Base-by-base conservation (phyloP, 23 tunicate species). In the Diplosoma virens region DNA sequence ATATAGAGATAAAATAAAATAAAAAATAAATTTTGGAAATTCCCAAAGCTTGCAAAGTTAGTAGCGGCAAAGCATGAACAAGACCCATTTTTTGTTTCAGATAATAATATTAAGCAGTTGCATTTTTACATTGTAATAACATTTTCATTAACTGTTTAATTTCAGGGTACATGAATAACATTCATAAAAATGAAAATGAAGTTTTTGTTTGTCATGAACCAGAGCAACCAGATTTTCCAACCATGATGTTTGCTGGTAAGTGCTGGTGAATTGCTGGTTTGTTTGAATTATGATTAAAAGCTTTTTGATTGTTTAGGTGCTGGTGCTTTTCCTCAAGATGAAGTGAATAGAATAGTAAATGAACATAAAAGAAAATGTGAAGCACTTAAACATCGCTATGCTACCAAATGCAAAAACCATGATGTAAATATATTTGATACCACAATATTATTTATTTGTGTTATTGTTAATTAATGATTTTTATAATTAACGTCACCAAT, bases 171-270 rank as follows among this genome's bases (percentile, higher is more conserved):
- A 11, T 85, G 23, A 31, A 79, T 0, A 79, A 79, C 33, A 16
- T 85, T n/a, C 92, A 85, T 65, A 79, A 70, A 50, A 31, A 35
- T 37, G 85, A 53, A 21, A 69, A 85, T 58, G 74, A 71, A 0
- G 80, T 85, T 3, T 37, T 22, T 32, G 60, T 85, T 30, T 63
- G 75, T 34, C 84, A 85, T 37, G 64, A 63, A 36, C 72, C 79
- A 22, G 84, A 85, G 34, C 85, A 58, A 1, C 92, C 92, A 4
- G 83, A 79, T 32, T 58, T 85, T 32, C 92, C 92, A n/a, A 79
- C 85, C 30, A 28, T 85, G 27, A 66, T 72, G 59, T 72, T 72
- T 72, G 78, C 78, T 4, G 78, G 78, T 72, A 24, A 27, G 22
- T 68, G 37, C 16, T 16, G 7, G 17, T 68, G 6, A 16, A 68